Conservation (phyloP, 2,888 invertebrate genomes). For the Acutogordius australiensis region DNA sequence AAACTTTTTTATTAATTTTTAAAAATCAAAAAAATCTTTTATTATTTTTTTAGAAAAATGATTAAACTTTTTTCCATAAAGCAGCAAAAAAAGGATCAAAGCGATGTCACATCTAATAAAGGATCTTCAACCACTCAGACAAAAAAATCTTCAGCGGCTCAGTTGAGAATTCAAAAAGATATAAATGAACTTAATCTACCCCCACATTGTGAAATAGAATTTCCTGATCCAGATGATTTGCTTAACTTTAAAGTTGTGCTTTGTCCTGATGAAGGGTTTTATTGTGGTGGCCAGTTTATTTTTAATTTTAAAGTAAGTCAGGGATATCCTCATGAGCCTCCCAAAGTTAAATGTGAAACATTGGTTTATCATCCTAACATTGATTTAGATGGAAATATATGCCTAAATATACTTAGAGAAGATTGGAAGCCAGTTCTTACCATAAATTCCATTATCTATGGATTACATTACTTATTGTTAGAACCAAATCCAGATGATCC, state of each 20-base stretch:
- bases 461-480: constrained; percentile 60
- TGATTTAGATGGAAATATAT: constrained; percentile 84
- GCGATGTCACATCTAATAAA: constrained; percentile 15
- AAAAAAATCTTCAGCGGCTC: constrained; percentile 79
- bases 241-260: constrained; percentile 77
- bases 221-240: constrained; percentile 79
- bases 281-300: constrained; percentile 63
- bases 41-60: constrained; percentile 37
- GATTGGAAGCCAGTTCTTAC: constrained; percentile 97
- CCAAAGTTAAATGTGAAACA: constrained; percentile 90
- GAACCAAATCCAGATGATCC: constrained; percentile 98
- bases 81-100: constrained; percentile 78
- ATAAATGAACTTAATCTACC: constrained; percentile 84
- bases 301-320: constrained; percentile 92
- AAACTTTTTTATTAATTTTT: no score
- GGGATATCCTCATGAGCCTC: constrained; percentile 88
- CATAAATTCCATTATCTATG: constrained; percentile 84
- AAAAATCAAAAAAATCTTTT: neutral
- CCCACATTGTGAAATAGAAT: constrained; percentile 76
- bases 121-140: constrained; percentile 25
- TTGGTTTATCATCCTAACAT: constrained; percentile 93
- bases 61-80: constrained; percentile 90
- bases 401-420: constrained; percentile 71
- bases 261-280: constrained; percentile 87
- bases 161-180: constrained; percentile 87